Percentiles rank a stretch among this genome's conserved stretches.
phyloP scores from a whole-genome alignment of 2,888 invertebrate genomes.

The Chydorus sphaericus region DNA sequence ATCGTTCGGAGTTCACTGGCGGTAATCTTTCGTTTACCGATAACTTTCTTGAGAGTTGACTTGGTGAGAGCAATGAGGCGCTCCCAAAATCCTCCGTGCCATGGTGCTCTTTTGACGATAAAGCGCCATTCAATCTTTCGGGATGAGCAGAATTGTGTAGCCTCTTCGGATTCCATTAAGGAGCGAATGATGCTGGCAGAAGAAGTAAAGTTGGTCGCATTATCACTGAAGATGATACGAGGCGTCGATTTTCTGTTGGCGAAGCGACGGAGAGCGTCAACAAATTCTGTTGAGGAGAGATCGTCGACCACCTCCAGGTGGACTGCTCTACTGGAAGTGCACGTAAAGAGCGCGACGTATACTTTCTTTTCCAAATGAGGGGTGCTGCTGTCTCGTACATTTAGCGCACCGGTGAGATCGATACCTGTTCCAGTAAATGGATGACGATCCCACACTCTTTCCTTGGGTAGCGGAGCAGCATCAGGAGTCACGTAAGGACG shows the following conservation, averaged over 20 bases:
- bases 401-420: not conserved
- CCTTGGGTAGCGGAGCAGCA: not conserved
- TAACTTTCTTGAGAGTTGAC: not conserved
- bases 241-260: not conserved
- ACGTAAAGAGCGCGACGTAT: conserved; percentile 8
- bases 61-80: conserved; percentile 9
- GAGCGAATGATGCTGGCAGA: not conserved
- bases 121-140: conserved; percentile 8
- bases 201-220: conserved; percentile 11
- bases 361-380: not conserved
- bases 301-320: conserved; percentile 12
- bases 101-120: conserved; percentile 11
- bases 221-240: conserved; percentile 6
- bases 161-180: not conserved
- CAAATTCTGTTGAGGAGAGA: conserved; percentile 3
- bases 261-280: conserved; percentile 11
- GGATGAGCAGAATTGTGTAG: not conserved
- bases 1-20: not conserved
- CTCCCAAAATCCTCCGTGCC: conserved; percentile 15
- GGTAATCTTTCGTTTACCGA: not conserved
- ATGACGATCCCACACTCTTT: not conserved
- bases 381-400: not conserved
- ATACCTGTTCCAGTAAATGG: not conserved
- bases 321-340: not conserved
- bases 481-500: not conserved